Base-by-base conservation (phyloP, 2,888 invertebrate genomes). In the Apantesis nais region DNA sequence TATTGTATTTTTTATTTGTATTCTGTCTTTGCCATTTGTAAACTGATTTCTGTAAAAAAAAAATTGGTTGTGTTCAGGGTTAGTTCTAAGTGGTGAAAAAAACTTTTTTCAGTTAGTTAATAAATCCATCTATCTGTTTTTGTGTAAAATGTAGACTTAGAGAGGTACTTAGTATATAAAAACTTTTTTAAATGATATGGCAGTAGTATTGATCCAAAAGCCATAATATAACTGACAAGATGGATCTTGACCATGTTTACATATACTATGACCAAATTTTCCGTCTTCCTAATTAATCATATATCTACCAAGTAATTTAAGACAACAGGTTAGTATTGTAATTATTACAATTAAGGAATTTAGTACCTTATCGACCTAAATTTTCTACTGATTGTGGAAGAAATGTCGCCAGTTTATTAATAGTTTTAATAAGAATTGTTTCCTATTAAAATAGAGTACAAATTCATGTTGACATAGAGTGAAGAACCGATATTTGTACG, bases 391-490 rank as follows among this genome's bases (percentile, higher is more conserved):
- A 22, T 11, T 29, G 29, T 25, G 31, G 29, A 29, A 22, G 14
- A 44, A 31, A 63, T 63, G 29, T 31, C 31, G 29, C 41, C 25
- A 29, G 25, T 63, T 41, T 14, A 29, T 63, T 44, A 44, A 29
- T 19, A 62, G 14, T 58, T 52, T 63, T 44, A 63, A 44, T 44
- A 29, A 44, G 31, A 22, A 44, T 44, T 63, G 44, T 63, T 44
- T 44, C 44, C 63, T 63, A 63, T 16, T 63, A 63, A 63, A 44
- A 8, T 63, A 41, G 44, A 63, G 63, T 63, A 44, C 44, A 63
- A 63, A 63, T 44, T 63, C 11, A 63, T 9, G 9, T 41, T 22
- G 29, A 63, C 19, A 8, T 63, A 44, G 1, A 19, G 31, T 44
- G 44, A 31, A 22, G 44, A 29, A 22, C 22, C 31, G 44, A 31